Base-by-base conservation (phyloP, 2,888 invertebrate genomes). In the Synanthedon myopaeformis region DNA sequence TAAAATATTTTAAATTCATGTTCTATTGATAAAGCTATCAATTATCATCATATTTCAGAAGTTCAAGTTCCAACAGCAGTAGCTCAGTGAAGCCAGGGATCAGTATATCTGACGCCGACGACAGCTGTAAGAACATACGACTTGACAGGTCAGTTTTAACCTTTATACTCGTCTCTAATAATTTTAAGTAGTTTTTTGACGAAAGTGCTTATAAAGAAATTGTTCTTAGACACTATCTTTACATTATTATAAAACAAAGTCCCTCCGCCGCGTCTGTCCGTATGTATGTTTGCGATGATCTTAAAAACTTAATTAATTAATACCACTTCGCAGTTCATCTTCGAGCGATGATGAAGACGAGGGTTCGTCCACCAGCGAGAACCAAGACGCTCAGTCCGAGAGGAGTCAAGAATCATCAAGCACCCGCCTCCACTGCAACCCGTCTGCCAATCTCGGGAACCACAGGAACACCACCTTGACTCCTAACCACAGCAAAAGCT, bases 281-380 rank as follows among this genome's bases (percentile, higher is more conserved):
- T 17, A 17, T 17, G 17, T 17, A 17, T 17, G 1, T 17, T 17
- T 17, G 17, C 17, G 17, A 17, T n/a, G n/a, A n/a, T n/a, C n/a
- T n/a, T n/a, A n/a, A n/a, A n/a, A n/a, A n/a, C n/a, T n/a, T n/a
- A n/a, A n/a, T n/a, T n/a, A n/a, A 17, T 28, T 28, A 35, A 35
- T 35, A 35, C n/a, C 14, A 45, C 14, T 13, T 45, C 3, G 63
- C 91, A 93, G 82, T 83, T 94, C 79, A 73, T 93, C 93, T 54
- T 92, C 92, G 54, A 92, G 92, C 65, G 92, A 92, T 51, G 91
- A 91, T 55, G 90, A 90, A 53, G 91, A 91, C 61, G 89, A 89
- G 53, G 90, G 89, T 1, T 86, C 87, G 0, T 84, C 85, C 1
- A 77, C 80, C 23, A 87, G 86, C 57, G 88, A 88, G 61, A 85